phyloP scores from a whole-genome alignment of 2,797 vertebrate genomes.

The Micromesistius poutassou region DNA sequence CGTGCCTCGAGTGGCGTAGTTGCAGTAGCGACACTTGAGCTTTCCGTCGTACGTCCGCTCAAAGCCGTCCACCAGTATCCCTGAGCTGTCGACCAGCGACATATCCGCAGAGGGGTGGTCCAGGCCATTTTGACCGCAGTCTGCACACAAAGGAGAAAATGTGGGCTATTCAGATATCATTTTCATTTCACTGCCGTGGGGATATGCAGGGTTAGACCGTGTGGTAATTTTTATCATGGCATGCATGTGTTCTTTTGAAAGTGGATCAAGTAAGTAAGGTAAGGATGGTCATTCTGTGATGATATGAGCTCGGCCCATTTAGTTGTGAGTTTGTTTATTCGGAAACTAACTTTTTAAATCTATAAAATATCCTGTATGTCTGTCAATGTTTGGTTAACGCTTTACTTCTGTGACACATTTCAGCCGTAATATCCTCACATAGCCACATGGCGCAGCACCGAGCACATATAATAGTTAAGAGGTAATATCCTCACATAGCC shows the following conservation, averaged over 20 bases:
- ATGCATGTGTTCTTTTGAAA: not conserved
- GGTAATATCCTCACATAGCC: no score
- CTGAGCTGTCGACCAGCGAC: conserved; percentile 92
- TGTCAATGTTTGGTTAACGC: no score
- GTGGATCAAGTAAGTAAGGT: not conserved
- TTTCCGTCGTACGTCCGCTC: conserved; percentile 98
- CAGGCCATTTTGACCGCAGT: conserved; percentile 93
- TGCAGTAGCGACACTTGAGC: conserved; percentile 97
- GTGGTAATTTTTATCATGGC: not conserved
- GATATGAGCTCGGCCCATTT: not conserved
- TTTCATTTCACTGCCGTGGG: not conserved
- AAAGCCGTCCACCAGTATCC: conserved; percentile 96
- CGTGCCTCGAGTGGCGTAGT: conserved; percentile 96
- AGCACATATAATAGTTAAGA: no score
- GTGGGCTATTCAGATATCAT: not conserved
- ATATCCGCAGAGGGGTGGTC: conserved; percentile 95
- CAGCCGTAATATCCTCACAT: no score
- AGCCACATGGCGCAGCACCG: no score
- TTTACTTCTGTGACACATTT: no score
- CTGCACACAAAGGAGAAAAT: conserved; percentile 52
- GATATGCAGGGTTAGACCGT: not conserved
- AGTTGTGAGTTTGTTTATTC: not conserved
- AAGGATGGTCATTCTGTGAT: not conserved
- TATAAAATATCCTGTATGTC: no score
- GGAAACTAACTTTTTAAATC: no score